phyloP scores from a whole-genome alignment of 2,113 vertebrate species.

The Notothenia rossii region DNA sequence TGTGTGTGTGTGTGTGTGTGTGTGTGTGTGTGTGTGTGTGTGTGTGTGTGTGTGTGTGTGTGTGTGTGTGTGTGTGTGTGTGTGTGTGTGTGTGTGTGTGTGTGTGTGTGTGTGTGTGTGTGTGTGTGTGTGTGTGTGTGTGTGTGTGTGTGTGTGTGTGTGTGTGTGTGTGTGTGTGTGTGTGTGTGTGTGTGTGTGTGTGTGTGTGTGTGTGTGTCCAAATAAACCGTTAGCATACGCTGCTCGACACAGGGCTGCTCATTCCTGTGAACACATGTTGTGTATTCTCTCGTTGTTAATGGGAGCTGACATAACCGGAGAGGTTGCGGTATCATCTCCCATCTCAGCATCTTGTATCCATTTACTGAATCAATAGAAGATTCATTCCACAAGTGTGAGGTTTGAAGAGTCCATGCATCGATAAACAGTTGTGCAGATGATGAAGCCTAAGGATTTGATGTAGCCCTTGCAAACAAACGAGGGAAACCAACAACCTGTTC shows the following conservation, averaged over 20 bases:
- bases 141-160: too few relatives aligned
- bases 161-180: too few relatives aligned
- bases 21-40: too few relatives aligned
- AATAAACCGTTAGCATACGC: slow-evolving; percentile 2
- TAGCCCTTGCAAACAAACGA: slow-evolving; percentile 8
- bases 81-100: too few relatives aligned
- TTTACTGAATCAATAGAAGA: slow-evolving; percentile 33
- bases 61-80: too few relatives aligned
- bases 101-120: too few relatives aligned
- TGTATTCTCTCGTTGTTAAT: neutral
- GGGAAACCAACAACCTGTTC: slow-evolving; percentile 27
- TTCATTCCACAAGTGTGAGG: slow-evolving; percentile 11
- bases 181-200: too few relatives aligned
- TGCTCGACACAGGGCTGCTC: neutral
- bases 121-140: neutral
- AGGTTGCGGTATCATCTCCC: slow-evolving; percentile 1
- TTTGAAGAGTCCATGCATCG: neutral
- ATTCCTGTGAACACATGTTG: neutral
- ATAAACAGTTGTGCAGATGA: neutral
- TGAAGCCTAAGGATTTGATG: neutral
- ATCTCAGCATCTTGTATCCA: neutral
- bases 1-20: too few relatives aligned
- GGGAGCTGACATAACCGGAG: neutral
- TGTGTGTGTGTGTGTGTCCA: neutral
- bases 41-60: too few relatives aligned